Percentiles rank a stretch among this genome's conserved stretches.
Conservation (phyloP, 2,888 invertebrate species). For the Heliconius hortense region DNA sequence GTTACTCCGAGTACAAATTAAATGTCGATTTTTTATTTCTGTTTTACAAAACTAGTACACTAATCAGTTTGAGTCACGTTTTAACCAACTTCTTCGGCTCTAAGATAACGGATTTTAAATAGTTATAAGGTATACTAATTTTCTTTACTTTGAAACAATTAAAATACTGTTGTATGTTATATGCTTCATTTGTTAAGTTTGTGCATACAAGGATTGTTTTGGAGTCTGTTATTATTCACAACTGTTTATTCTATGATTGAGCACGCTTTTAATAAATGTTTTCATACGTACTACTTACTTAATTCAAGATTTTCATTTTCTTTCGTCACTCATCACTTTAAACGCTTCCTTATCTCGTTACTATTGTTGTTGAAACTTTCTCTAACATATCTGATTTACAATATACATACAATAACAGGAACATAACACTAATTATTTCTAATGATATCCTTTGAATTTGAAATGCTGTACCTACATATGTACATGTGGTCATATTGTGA, state of each 20-base stretch:
- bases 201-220: no score
- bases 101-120: no score
- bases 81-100: no score
- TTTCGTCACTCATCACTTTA: constrained; percentile 29
- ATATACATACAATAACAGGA: constrained; percentile 42
- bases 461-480: neutral
- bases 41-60: no score
- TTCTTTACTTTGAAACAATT: no score
- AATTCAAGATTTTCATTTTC: constrained; percentile 33
- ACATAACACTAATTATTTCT: constrained; percentile 24
- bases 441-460: constrained; percentile 12
- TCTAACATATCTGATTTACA: constrained; percentile 36
- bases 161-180: no score
- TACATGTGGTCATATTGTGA: neutral
- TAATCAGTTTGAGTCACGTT: no score
- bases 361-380: constrained; percentile 48
- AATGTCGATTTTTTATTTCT: no score
- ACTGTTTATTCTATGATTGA: constrained; percentile 6
- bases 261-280: neutral
- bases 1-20: no score
- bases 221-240: neutral
- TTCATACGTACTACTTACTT: constrained; percentile 7
- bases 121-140: no score
- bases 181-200: no score
- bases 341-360: constrained; percentile 29